Base-by-base conservation (phyloP, 2,797 vertebrate genomes). In the Botia almorhae region DNA sequence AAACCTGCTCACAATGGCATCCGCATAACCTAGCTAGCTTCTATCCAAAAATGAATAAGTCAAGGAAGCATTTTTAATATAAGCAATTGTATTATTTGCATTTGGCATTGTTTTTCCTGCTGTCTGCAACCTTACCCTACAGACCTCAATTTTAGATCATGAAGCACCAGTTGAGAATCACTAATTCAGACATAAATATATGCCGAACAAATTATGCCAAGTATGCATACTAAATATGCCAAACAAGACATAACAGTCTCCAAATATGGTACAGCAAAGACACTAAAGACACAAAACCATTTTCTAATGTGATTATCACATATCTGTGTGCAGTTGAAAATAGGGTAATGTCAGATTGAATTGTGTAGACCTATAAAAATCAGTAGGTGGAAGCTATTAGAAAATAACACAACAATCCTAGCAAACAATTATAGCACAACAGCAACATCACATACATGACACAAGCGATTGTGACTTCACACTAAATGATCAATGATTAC, bases 221-320 rank as follows among this genome's bases (percentile, higher is more conserved):
- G 23, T 26, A 26, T 26, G 23, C 23, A 26, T 26, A 26, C 6
- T 4, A 70, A 69, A 17, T 51, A 23, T 17, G n/a, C 43, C 55
- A 78, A 69, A 65, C 23, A 19, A 33, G 39, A 68, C 64, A 26
- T 53, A 23, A 39, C 61, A 76, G 51, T 68, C 36, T 68, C 17
- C 65, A 50, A 51, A 60, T 3, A 60, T 13, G 23, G 33, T 33
- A 43, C 23, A 50, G 36, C 13, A 69, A 60, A 69, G 39, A 48
- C 53, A 67, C 48, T 26, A 36, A 36, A 36, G 33, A 36, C 33
- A 69, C 19, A 69, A 46, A 19, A 4, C 53, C 21, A n/a, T 21
- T 56, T 3, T 60, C 21, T 60, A 4, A 60, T 60, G 21, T 12
- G 55, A 58, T 12, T 7, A 10, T 21, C n/a, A 26, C 23, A 26